Evolutionary conservation across 2,888 invertebrate species (phyloP).

Genomic region (Choristoneura rosaceana): DNA sequence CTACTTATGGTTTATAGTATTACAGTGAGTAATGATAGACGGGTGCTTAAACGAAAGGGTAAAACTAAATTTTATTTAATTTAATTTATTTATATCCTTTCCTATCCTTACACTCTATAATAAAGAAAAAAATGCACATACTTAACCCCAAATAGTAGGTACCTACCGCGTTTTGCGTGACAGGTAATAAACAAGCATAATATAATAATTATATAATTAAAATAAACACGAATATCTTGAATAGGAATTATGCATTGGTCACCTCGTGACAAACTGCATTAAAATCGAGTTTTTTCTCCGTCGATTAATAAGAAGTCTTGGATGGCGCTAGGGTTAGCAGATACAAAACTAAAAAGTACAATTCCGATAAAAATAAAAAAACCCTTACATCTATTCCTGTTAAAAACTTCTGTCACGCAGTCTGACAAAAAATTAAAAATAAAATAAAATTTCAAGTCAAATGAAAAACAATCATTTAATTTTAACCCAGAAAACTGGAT

Average conservation of each 20-base stretch:
- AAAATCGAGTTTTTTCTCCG: slow-evolving; percentile 42
- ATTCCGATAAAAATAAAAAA: not conserved
- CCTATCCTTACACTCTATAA: too few species aligned
- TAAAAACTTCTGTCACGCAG: too few species aligned
- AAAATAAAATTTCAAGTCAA: too few species aligned
- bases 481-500: too few species aligned
- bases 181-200: slow-evolving; percentile 18
- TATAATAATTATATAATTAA: slow-evolving; percentile 11
- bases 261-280: slow-evolving; percentile 33
- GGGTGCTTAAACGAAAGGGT: not conserved
- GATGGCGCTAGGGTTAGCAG: slow-evolving; percentile 41
- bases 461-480: too few species aligned
- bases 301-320: slow-evolving; percentile 50
- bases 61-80: not conserved
- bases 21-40: not conserved
- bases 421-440: too few species aligned
- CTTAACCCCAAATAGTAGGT: not conserved
- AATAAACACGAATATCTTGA: slow-evolving; percentile 7
- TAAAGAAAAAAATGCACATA: not conserved
- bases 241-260: not conserved
- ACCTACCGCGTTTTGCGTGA: not conserved
- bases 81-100: too few species aligned
- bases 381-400: too few species aligned
- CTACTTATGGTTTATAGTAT: not conserved
- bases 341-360: not conserved